Evolutionary conservation across 2,797 vertebrate genomes (phyloP).

Genomic region (Hydrophis major): DNA sequence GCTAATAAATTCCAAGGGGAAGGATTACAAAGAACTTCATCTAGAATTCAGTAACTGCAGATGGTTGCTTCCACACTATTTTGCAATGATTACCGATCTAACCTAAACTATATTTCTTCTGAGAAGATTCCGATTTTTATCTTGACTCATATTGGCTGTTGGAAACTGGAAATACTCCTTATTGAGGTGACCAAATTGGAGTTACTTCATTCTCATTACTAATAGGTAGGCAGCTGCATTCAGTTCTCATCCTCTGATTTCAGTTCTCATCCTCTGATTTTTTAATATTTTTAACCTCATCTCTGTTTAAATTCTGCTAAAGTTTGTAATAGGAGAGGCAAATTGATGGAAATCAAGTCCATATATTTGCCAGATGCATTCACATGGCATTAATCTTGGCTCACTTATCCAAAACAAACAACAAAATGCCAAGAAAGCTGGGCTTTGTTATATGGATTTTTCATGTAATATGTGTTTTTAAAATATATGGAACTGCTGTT

Average conservation of each 20-base stretch:
- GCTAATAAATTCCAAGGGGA: conserved; percentile 62
- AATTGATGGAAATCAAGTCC: background rate
- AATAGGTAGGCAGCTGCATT: background rate
- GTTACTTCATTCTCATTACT: background rate
- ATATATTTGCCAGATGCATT: background rate
- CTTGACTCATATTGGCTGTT: background rate
- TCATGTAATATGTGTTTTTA: background rate
- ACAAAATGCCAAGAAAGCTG: background rate
- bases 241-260: background rate
- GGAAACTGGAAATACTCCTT: background rate
- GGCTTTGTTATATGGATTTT: background rate
- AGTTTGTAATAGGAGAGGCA: background rate
- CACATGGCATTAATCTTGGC: background rate
- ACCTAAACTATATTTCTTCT: conserved; percentile 38
- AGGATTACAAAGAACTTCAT: conserved; percentile 55
- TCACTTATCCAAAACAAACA: background rate
- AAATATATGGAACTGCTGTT: background rate
- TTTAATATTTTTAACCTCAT: background rate
- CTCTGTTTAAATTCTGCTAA: background rate
- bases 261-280: background rate
- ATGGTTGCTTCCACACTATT: conserved; percentile 47
- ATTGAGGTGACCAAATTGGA: background rate
- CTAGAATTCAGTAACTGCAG: conserved; percentile 52
- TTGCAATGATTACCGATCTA: conserved; percentile 24
- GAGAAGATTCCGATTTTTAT: conserved; percentile 25